A percentile compares a stretch with the other conserved stretches of the same genome.
Evolutionary conservation across 1,140 invertebrate genomes (phyloP).

Genomic region (Leptopilina clavipes): DNA sequence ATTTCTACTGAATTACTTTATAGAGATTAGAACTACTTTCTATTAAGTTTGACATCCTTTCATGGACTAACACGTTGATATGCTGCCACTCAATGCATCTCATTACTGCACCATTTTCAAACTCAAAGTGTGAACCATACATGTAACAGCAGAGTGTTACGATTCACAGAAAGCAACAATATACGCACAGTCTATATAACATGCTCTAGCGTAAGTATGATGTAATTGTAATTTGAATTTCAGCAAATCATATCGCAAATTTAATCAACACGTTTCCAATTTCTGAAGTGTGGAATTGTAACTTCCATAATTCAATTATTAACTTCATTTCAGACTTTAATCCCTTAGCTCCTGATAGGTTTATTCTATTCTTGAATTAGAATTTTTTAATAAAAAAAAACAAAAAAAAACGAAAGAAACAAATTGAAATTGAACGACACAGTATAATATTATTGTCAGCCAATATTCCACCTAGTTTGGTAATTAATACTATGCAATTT

Average conservation of each 20-base stretch:
- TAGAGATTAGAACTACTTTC: conserved; percentile 16
- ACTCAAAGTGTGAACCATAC: neutral
- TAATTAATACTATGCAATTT: too few relatives aligned
- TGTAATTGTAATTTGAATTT: conserved; percentile 15
- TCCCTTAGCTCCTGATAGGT: too few relatives aligned
- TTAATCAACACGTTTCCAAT: conserved; percentile 11
- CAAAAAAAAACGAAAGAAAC: too few relatives aligned
- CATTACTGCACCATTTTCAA: conserved; percentile 12
- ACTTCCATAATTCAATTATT: neutral
- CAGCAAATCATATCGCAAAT: conserved; percentile 11
- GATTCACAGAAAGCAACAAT: neutral
- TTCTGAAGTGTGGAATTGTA: neutral
- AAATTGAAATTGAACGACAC: too few relatives aligned
- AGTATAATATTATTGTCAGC: too few relatives aligned
- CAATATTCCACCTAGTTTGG: too few relatives aligned
- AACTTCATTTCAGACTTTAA: neutral
- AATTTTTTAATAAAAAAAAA: neutral
- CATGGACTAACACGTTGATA: neutral
- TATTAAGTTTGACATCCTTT: conserved; percentile 16
- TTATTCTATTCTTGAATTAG: too few relatives aligned
- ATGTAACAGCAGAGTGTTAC: neutral
- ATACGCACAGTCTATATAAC: neutral
- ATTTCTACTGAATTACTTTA: neutral
- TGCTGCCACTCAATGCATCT: conserved; percentile 18
- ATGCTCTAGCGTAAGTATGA: neutral